Evolutionary conservation across 2,113 vertebrate genomes (phyloP), one percentile per base, ranked within the genome.

Genomic region (human): DNA sequence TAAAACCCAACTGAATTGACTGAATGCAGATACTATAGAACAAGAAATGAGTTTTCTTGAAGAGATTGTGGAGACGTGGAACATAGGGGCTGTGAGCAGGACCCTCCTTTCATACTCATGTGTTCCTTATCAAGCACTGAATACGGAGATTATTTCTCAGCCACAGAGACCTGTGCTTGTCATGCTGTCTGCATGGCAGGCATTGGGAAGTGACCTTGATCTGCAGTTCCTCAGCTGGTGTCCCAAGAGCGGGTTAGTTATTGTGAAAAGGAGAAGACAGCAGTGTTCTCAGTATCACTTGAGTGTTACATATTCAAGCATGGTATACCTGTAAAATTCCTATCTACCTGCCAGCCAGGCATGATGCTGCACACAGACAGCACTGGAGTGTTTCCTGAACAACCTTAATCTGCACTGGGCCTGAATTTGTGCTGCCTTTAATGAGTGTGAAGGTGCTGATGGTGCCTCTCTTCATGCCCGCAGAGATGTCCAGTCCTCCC

Each of bases 131-230:
- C 4, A 61, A 30, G 25, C 59, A 61, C 25, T 61, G 59, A 30
- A 61, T 61, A 13, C 5, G 27, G 59, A 27, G 59, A 30, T 27
- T 61, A 27, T 61, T 61, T 61, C 12, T 17, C 13, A 6, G 30
- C 17, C 16, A 9, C 1, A 8, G 50, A 48, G 75, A 32, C 23
- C n/a, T 22, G 66, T 10, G 10, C n/a, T 52, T 92, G n/a, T n/a
- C 30, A 0, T 96, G 95, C 90, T 84, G 10, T 81, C 86, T 90
- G n/a, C 90, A 4, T 38, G 64, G 70, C 55, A 76, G 90, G 97
- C 97, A 98, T 97, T 93, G 85, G 97, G 97, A 80, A 97, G 97
- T 95, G 30, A 97, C 89, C 94, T 91, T 96, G 95, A 84, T 96
- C 90, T 52, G 13, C 80, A 83, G 61, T 96, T 96, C 43, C 45